Evolutionary conservation across 2,888 invertebrate species (phyloP), one percentile per base, ranked within the genome.

Genomic region (Tupiocoris notatus): DNA sequence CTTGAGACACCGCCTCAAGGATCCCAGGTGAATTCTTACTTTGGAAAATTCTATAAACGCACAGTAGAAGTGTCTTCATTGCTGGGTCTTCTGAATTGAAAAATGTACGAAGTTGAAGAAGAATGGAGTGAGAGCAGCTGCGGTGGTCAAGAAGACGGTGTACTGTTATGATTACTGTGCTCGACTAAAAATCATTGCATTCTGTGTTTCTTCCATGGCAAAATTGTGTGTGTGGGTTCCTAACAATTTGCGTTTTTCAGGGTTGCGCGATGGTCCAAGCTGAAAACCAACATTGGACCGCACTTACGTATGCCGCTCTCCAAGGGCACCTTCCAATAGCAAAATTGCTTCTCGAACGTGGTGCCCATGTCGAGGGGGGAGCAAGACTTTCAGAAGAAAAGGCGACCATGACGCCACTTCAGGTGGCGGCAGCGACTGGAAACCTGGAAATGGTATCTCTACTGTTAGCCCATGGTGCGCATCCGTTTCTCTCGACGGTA

Each of bases 331-430:
- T 67, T 82, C 84, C 80, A 61, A 86, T 87, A 63, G 87, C 86
- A 0, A 84, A 87, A 80, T 86, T 92, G 74, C 85, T 94, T 22
- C 84, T 96, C 75, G 92, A 93, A 78, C 88, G 91, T 20, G 93
- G 94, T 0, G 95, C 94, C 0, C 87, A 90, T 67, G 93, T 93
- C 0, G 95, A 96, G 84, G 95, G 95, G 0, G 94, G 94, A 0
- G 93, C 93, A 0, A 88, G 91, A 1, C 83, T 91, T 2, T 92
- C 92, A 22, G 94, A 94, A 82, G 94, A 95, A 81, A 92, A 92
- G 80, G 91, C 91, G 82, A 94, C 95, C 0, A 87, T 95, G 64
- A 95, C 95, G 0, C 96, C 96, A 0, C 83, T 96, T 25, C 96
- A 96, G 86, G 87, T 92, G 75, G 94, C 95, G 0, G 91, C 93